Percentiles rank a stretch among this genome's conserved stretches.
phyloP scores from a whole-genome alignment of 1,140 invertebrate species.

The Lepidurus arcticus region DNA sequence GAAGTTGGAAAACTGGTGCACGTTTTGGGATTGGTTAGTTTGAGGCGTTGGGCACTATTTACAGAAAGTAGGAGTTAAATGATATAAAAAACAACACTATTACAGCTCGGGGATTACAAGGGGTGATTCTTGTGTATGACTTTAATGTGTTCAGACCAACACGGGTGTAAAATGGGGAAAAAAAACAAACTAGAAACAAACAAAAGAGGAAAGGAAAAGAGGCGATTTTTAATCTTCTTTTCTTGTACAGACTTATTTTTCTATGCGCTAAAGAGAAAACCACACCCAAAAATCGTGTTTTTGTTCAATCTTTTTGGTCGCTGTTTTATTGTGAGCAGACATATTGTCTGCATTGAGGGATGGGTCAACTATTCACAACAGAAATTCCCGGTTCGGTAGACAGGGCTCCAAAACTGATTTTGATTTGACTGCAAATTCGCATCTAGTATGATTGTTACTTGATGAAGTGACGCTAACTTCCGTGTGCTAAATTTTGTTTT shows the following conservation, averaged over 20 bases:
- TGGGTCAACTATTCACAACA: neutral
- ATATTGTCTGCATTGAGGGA: neutral
- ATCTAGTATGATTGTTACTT: constrained; percentile 1
- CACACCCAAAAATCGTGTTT: neutral
- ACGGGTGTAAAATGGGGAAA: neutral
- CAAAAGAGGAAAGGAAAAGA: neutral
- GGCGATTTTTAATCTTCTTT: neutral
- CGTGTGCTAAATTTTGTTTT: neutral
- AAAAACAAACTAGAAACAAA: neutral
- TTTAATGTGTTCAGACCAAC: constrained; percentile 11
- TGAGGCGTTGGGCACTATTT: neutral
- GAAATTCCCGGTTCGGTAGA: neutral
- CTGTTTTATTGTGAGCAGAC: neutral
- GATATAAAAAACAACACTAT: neutral
- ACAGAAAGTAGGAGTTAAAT: neutral
- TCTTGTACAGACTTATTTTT: constrained; percentile 15
- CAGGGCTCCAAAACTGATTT: neutral
- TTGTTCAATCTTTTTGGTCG: neutral
- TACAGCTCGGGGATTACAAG: neutral
- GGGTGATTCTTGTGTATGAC: neutral
- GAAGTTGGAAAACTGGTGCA: neutral
- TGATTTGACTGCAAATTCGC: neutral
- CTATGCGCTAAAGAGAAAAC: neutral
- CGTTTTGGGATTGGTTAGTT: neutral
- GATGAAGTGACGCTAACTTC: neutral